Percentiles rank a stretch among this genome's conserved stretches.
Conservation (phyloP, 2,888 invertebrate species). For the Tachina grossa region DNA sequence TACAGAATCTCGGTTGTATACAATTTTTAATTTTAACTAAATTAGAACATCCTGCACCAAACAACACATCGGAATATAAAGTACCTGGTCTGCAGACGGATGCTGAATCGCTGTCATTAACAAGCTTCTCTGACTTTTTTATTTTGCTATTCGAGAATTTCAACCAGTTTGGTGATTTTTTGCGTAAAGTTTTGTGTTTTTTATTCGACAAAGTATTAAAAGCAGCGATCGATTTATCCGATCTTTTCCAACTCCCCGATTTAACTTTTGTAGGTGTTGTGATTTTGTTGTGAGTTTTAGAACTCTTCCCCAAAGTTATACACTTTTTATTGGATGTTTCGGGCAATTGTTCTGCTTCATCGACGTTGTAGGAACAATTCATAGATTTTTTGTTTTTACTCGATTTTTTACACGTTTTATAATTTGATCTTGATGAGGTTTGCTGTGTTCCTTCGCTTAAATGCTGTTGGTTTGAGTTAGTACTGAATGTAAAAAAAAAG, state of each 20-base stretch:
- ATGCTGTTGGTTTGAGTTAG: constrained; percentile 57
- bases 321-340: neutral
- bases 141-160: constrained; percentile 66
- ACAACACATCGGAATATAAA: constrained; percentile 74
- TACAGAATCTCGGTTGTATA: constrained; percentile 62
- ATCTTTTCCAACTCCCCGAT: constrained; percentile 74
- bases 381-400: constrained; percentile 67
- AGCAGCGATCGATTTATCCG: constrained; percentile 70
- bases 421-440: constrained; percentile 43
- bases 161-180: constrained; percentile 72
- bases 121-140: constrained; percentile 24
- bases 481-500: constrained; percentile 54
- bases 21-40: constrained; percentile 72
- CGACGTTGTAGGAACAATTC: constrained; percentile 61
- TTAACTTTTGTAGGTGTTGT: constrained; percentile 70
- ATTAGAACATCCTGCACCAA: constrained; percentile 72
- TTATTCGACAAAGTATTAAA: constrained; percentile 67
- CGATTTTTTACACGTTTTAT: constrained; percentile 67
- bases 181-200: constrained; percentile 68
- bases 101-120: constrained; percentile 51
- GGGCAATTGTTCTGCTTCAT: constrained; percentile 50
- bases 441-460: constrained; percentile 35
- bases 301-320: neutral
- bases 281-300: constrained; percentile 14
- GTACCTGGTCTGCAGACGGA: constrained; percentile 74